Evolutionary conservation across 1,140 invertebrate species (phyloP).

Genomic region (Ips typographus): DNA sequence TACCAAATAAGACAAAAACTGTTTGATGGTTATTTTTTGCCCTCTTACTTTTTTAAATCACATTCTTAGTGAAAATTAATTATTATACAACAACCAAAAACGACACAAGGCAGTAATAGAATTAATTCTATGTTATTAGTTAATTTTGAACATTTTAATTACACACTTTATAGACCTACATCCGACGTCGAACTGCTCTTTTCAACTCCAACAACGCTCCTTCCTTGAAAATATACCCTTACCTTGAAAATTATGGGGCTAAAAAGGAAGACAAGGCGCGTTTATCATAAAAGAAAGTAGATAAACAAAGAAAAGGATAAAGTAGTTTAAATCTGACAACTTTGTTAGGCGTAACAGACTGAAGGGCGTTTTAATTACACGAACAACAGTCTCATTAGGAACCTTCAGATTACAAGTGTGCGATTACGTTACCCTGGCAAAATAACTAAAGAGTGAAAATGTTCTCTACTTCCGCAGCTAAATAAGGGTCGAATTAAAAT

Average conservation of each 20-base stretch:
- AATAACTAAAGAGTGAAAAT: constrained; percentile 34
- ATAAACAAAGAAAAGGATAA: constrained; percentile 41
- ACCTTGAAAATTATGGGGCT: constrained; percentile 15
- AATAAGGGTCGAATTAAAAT: constrained; percentile 37
- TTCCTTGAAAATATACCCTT: neutral
- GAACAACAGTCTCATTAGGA: constrained; percentile 45
- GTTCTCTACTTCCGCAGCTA: constrained; percentile 16
- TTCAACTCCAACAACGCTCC: too few species aligned
- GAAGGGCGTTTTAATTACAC: constrained; percentile 43
- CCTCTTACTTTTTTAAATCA: too few species aligned
- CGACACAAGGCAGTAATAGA: too few species aligned
- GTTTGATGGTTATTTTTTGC: too few species aligned
- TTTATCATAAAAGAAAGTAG: constrained; percentile 34
- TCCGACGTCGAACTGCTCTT: too few species aligned
- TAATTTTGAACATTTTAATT: too few species aligned
- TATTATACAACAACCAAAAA: too few species aligned
- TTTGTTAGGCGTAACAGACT: constrained; percentile 41
- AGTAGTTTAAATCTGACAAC: constrained; percentile 43
- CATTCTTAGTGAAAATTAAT: too few species aligned
- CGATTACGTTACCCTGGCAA: constrained; percentile 41
- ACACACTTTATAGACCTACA: too few species aligned
- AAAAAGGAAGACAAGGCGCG: neutral
- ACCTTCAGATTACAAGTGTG: constrained; percentile 43
- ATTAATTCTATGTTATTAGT: too few species aligned
- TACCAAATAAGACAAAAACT: too few species aligned